phyloP scores from a whole-genome alignment of 2,113 vertebrate species.

The Arizona elegans region DNA sequence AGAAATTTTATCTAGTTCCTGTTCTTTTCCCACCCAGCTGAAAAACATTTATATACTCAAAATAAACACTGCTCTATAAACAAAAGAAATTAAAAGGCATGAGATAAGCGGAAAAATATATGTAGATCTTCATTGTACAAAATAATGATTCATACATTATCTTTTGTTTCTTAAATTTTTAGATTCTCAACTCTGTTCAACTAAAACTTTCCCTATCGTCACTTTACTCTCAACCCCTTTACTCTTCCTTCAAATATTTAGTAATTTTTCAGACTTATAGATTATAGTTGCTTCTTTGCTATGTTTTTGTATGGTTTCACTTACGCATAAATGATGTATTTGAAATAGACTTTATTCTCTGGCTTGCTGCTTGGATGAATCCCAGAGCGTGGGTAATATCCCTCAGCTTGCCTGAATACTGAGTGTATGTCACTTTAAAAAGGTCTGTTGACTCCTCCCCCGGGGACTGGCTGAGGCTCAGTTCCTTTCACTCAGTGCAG shows the following conservation, averaged over 20 bases:
- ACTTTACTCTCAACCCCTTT: not conserved
- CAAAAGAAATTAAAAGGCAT: not conserved
- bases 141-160: not conserved
- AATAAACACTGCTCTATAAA: not conserved
- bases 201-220: not conserved
- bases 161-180: not conserved
- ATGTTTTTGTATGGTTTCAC: not conserved
- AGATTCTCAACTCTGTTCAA: not conserved
- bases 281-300: not conserved
- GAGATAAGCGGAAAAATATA: not conserved
- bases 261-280: not conserved
- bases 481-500: no score
- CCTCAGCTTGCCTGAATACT: no score
- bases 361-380: no score
- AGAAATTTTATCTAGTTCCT: not conserved
- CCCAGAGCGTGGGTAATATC: no score
- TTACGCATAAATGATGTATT: not conserved
- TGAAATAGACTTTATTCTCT: not conserved
- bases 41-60: not conserved
- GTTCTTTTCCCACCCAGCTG: constrained; percentile 40
- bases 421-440: no score
- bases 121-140: not conserved
- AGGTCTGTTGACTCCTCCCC: no score
- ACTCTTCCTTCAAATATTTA: not conserved
- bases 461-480: no score